Evolutionary conservation across 2,113 vertebrate genomes (phyloP).

Genomic region (Daphoenositta chrysoptera): DNA sequence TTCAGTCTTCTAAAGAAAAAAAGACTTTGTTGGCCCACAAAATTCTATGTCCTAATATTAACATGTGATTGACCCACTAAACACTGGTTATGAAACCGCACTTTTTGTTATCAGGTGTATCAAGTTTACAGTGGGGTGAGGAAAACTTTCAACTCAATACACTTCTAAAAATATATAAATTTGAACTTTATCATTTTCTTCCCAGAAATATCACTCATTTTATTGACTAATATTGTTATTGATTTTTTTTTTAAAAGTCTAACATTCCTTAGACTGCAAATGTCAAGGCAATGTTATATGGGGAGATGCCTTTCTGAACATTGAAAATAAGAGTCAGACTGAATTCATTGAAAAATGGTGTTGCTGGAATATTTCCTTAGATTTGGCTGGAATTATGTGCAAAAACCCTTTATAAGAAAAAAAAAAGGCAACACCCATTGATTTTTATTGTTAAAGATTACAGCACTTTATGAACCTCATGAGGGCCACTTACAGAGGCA

Average conservation of each 20-base stretch:
- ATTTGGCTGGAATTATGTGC: background rate
- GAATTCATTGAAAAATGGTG: background rate
- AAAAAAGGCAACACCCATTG: background rate
- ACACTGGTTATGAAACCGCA: background rate
- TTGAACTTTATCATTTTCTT: background rate
- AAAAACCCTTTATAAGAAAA: background rate
- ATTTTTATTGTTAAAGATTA: background rate
- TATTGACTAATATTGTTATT: background rate
- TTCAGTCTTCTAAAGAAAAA: background rate
- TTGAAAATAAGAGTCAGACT: background rate
- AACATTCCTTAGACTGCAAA: background rate
- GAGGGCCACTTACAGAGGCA: background rate
- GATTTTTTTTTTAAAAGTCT: background rate
- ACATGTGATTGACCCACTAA: background rate
- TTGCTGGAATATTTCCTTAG: background rate
- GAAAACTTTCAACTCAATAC: background rate
- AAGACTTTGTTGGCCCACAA: background rate
- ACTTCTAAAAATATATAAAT: background rate
- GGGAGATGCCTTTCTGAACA: background rate
- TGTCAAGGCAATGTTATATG: background rate
- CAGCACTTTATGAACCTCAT: background rate
- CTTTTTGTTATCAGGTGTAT: background rate
- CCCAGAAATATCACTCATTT: background rate
- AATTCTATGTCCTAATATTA: background rate
- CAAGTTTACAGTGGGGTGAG: background rate